These are phyloP conservation scores for Abrostola triplasia DNA, from an alignment of 2,888 invertebrate species.

Conservation along the genomic window DNA sequence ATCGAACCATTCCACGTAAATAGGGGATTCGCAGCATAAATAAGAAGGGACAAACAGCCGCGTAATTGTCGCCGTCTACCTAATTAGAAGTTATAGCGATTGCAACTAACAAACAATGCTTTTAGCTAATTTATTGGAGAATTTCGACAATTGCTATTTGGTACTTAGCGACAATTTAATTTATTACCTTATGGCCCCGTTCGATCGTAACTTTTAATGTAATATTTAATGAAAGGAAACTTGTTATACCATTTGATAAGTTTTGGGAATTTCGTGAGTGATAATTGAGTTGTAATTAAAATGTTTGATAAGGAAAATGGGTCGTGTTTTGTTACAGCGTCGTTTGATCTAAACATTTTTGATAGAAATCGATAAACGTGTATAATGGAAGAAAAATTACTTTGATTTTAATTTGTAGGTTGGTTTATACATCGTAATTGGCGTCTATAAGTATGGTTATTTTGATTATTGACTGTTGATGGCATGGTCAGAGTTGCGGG, in stretches of 20 bases:
- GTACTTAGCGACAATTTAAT: constrained; percentile 58
- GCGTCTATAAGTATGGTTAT: no score
- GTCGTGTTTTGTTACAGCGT: constrained; percentile 4
- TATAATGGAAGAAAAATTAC: not conserved
- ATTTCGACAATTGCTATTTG: constrained; percentile 71
- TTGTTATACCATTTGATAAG: constrained; percentile 31
- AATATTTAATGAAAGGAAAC: constrained; percentile 32
- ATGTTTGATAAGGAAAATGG: constrained; percentile 7
- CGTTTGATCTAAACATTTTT: not conserved
- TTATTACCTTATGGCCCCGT: constrained; percentile 43
- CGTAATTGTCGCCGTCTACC: constrained; percentile 70
- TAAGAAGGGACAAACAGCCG: constrained; percentile 63
- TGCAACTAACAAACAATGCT: constrained; percentile 73
- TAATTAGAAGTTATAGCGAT: constrained; percentile 77
- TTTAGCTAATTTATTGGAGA: constrained; percentile 74
- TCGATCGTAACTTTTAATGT: constrained; percentile 43
- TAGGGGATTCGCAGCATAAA: constrained; percentile 43
- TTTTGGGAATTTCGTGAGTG: constrained; percentile 20
- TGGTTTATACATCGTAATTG: no score
- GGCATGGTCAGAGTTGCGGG: no score
- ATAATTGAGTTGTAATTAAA: constrained; percentile 27
- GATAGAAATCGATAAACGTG: not conserved
- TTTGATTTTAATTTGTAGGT: not conserved
- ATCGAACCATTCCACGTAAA: constrained; percentile 55
- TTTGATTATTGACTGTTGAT: no score